phyloP scores from a whole-genome alignment of 2,797 vertebrate species.

The Alfaro cultratus region DNA sequence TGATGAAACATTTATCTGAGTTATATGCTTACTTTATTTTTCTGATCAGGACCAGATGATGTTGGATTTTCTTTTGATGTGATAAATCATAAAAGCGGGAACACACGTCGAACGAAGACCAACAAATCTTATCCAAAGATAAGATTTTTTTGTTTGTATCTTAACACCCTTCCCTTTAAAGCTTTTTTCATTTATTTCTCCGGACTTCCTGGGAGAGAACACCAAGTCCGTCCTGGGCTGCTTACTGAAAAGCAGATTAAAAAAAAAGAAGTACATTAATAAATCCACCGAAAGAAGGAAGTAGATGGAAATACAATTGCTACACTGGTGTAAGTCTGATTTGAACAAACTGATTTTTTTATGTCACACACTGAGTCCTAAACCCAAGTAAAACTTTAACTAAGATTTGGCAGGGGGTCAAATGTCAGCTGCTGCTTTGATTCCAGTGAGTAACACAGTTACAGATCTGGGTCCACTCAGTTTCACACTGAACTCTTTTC shows the following conservation, averaged over 20 bases:
- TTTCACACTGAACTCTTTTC: not conserved
- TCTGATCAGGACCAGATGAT: not conserved
- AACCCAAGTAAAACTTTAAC: not conserved
- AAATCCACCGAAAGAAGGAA: not conserved
- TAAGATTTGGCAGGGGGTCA: not conserved
- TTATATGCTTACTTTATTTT: not conserved
- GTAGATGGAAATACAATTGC: not conserved
- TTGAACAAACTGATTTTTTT: not conserved
- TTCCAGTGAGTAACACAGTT: not conserved
- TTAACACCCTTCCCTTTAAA: not conserved
- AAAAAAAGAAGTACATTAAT: not conserved
- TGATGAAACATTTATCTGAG: not conserved
- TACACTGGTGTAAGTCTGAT: not conserved
- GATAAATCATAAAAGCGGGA: not conserved
- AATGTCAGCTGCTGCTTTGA: not conserved
- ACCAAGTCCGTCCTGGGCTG: not conserved
- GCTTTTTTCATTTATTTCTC: not conserved
- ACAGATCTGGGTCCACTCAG: not conserved
- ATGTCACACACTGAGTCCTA: not conserved
- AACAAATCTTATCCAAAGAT: not conserved
- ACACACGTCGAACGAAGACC: not conserved
- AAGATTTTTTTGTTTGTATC: not conserved
- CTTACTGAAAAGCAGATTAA: not conserved
- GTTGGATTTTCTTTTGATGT: not conserved
- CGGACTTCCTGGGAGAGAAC: not conserved